Conservation (phyloP, 2,797 vertebrate genomes). For the Myotis vivesi region DNA sequence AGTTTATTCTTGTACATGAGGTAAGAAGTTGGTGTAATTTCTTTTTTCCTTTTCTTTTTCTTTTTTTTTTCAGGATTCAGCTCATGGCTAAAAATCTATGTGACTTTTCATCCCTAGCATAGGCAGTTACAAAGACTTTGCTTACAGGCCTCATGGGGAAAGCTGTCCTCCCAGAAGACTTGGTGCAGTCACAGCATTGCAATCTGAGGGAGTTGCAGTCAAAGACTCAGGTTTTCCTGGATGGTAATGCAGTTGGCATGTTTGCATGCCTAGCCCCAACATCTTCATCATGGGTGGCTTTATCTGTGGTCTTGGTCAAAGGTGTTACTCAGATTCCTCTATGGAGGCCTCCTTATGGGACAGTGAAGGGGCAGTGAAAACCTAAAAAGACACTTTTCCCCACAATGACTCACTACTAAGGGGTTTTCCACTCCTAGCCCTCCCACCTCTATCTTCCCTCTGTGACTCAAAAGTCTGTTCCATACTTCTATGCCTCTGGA, state of each 20-base stretch:
- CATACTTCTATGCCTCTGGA: no score
- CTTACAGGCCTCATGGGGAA: background rate
- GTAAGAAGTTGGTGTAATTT: background rate
- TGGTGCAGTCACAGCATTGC: fast-evolving
- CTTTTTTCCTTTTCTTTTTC: background rate
- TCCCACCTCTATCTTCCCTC: background rate
- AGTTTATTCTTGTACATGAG: background rate
- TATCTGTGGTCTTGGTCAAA: no score
- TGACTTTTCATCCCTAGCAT: background rate
- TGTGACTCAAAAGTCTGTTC: no score
- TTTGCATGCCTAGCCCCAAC: background rate
- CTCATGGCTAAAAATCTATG: background rate
- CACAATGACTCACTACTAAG: background rate
- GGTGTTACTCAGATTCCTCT: background rate
- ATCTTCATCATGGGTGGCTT: background rate
- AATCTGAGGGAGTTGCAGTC: no score
- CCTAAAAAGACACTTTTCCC: background rate
- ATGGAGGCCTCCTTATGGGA: background rate
- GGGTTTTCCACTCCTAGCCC: background rate
- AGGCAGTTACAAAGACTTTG: background rate
- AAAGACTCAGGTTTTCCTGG: fast-evolving
- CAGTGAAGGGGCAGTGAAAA: background rate
- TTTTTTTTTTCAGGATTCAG: background rate
- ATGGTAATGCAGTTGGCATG: background rate
- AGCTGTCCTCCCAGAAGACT: background rate